phyloP scores from a whole-genome alignment of 1,140 invertebrate species.

The Cataglyphis hispanica region DNA sequence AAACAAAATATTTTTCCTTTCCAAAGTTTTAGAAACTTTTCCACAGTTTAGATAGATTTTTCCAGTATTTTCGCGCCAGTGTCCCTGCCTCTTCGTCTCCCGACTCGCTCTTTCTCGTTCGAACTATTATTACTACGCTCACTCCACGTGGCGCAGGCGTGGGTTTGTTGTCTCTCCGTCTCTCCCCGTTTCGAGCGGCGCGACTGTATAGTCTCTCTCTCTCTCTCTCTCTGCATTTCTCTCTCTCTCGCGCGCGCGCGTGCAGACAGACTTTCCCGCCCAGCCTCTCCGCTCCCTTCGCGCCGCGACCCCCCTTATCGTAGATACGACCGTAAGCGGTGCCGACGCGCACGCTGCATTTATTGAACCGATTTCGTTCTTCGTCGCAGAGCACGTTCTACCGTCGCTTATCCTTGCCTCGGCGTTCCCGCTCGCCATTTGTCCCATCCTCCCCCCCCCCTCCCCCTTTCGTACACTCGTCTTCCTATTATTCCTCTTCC shows the following conservation, averaged over 20 bases:
- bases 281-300: not conserved
- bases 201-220: not conserved
- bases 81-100: slow-evolving; percentile 5
- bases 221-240: too few species aligned
- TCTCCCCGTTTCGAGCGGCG: slow-evolving; percentile 53
- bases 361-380: slow-evolving; percentile 78
- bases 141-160: slow-evolving; percentile 81
- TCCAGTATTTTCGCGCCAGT: not conserved
- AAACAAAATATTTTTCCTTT: not conserved
- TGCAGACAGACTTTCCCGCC: not conserved
- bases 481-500: not conserved
- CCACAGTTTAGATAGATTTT: not conserved
- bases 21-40: not conserved
- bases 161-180: slow-evolving; percentile 79
- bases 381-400: slow-evolving; percentile 42
- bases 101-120: slow-evolving; percentile 3
- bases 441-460: slow-evolving; percentile 31
- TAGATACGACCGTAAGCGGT: slow-evolving; percentile 12
- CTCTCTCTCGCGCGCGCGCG: not conserved
- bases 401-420: slow-evolving; percentile 51
- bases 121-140: slow-evolving; percentile 21
- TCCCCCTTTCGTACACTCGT: not conserved
- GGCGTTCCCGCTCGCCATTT: slow-evolving; percentile 25
- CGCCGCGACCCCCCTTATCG: slow-evolving; percentile 13
- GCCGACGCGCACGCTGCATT: slow-evolving; percentile 72